A percentile compares a stretch with the other conserved stretches of the same genome.
phyloP scores from a whole-genome alignment of 1,140 invertebrate species.

The Pinna nobilis region DNA sequence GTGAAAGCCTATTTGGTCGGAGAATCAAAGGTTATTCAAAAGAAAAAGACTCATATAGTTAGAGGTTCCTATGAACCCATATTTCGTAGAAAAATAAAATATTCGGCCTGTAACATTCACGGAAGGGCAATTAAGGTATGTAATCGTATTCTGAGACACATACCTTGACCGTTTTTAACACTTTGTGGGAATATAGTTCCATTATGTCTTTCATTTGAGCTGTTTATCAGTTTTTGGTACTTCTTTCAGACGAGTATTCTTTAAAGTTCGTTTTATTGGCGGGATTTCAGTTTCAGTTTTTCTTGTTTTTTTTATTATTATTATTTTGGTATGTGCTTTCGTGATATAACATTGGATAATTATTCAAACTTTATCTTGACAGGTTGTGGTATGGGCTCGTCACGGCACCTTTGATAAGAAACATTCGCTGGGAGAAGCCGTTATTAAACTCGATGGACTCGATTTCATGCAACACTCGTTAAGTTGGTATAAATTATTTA shows the following conservation, averaged over 20 bases:
- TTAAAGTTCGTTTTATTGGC: too few species aligned
- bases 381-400: slow-evolving; percentile 89
- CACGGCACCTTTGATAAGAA: slow-evolving; percentile 88
- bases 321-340: too few species aligned
- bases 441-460: slow-evolving; percentile 87
- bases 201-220: too few species aligned
- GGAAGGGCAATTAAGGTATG: slow-evolving; percentile 86
- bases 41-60: slow-evolving; percentile 90
- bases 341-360: too few species aligned
- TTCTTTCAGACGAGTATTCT: too few species aligned
- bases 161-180: too few species aligned
- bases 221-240: too few species aligned
- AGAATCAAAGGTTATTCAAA: slow-evolving; percentile 89
- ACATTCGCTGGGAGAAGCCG: slow-evolving; percentile 88
- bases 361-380: slow-evolving; percentile 14
- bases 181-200: too few species aligned
- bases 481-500: slow-evolving; percentile 93
- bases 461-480: slow-evolving; percentile 85
- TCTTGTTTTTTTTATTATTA: too few species aligned
- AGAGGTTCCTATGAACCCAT: slow-evolving; percentile 87
- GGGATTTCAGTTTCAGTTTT: too few species aligned
- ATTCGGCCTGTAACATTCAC: slow-evolving; percentile 88
- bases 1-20: slow-evolving; percentile 95
- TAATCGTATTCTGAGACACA: too few species aligned
- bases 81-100: slow-evolving; percentile 91